Evolutionary conservation across 30 jellyfish, hydroid and myxozoan genomes (phyloP).

Genomic region (Chrysaora quinquecirrha): DNA sequence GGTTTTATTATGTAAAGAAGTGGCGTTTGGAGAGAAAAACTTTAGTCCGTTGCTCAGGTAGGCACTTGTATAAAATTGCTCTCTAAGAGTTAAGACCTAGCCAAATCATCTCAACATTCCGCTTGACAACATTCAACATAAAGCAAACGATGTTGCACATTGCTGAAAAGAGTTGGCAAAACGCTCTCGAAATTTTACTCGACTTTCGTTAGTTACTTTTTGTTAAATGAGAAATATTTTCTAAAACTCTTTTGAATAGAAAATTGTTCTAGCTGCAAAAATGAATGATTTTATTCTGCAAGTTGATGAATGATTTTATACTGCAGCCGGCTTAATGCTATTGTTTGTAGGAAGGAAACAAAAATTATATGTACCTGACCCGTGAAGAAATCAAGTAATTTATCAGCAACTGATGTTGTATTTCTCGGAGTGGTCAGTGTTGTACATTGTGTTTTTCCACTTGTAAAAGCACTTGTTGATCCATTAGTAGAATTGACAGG

Average conservation of each 20-base stretch:
- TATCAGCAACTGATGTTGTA: constrained; percentile 48
- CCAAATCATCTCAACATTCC: no score
- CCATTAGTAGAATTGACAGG: constrained; percentile 24
- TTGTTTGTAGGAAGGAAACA: not conserved
- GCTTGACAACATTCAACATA: no score
- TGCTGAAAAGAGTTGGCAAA: no score
- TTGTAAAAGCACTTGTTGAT: not conserved
- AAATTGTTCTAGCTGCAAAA: no score
- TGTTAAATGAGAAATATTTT: no score
- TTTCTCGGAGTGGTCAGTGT: constrained; percentile 12
- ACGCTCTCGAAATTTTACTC: no score
- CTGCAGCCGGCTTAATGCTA: not conserved
- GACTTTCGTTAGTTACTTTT: no score
- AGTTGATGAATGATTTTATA: not conserved
- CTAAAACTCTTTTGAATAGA: no score
- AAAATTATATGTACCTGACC: constrained; percentile 80
- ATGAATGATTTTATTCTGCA: not conserved
- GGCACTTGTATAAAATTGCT: no score
- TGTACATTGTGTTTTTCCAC: not conserved
- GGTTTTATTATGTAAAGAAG: not conserved
- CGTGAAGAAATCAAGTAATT: constrained; percentile 87
- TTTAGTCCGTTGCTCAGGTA: no score
- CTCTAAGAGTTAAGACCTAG: no score
- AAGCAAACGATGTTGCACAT: no score
- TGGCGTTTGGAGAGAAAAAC: not conserved